Base-by-base conservation (phyloP, 2,888 invertebrate genomes). In the Desoria tigrina region DNA sequence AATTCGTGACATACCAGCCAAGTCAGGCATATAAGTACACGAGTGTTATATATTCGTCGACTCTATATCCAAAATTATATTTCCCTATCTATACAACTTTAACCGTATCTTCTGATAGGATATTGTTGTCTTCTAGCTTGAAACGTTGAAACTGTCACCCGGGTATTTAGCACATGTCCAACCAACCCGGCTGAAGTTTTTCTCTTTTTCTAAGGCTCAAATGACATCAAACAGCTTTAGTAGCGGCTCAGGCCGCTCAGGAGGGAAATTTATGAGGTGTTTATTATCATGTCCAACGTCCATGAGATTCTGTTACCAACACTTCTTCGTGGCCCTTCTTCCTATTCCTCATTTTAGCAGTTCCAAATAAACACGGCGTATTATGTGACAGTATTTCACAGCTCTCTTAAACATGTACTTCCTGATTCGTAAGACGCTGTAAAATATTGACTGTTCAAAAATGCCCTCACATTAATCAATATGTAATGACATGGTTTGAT, bases 201-300 rank as follows among this genome's bases (percentile, higher is more conserved):
- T 16, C 7, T 32, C 6, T 7, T 23, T 21, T 24, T 21, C 57
- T 11, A 42, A n/a, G n/a, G n/a, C 57, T 57, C 57, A 42, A 57
- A 23, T 57, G 57, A 57, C 57, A 57, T 37, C 37, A 39, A 21
- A 57, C 37, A 57, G 42, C 28, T 57, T 57, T 57, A 57, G 37
- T 37, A 21, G 42, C 21, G 24, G 6, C 7, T n/a, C n/a, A n/a
- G n/a, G n/a, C n/a, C n/a, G n/a, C 24, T 37, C 21, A 4, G 18
- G 57, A 57, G 37, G 23, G 7, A 9, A 42, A 57, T 57, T 42
- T 57, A 57, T 42, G 57, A 57, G 57, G 42, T 57, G 57, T 57
- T 57, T 57, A 57, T 57, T 57, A 57, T 32, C 42, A 11, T n/a
- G 57, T 42, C 57, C n/a, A 51, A 11, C 51, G 26, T 51, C 26